These are phyloP conservation scores for Himantopus leucocephalus DNA, from an alignment of 2,113 vertebrate genomes.

Conservation along the genomic window DNA sequence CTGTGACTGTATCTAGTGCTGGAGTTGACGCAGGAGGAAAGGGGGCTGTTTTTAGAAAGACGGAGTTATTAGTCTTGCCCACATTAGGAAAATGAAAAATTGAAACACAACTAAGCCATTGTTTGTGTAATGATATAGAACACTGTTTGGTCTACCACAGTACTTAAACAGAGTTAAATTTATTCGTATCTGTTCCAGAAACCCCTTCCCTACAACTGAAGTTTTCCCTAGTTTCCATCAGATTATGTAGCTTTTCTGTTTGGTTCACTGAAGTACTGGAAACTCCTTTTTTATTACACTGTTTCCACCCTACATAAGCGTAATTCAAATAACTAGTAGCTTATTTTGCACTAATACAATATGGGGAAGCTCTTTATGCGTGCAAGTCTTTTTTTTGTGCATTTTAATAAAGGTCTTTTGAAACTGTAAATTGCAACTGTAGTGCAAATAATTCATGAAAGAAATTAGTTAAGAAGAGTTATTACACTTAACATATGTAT, in stretches of 20 bases:
- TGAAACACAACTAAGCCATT: not conserved
- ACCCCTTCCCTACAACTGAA: not conserved
- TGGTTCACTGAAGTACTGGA: not conserved
- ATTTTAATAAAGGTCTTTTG: not conserved
- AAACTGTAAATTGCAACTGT: not conserved
- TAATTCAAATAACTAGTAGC: not conserved
- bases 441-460: not conserved
- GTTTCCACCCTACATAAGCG: not conserved
- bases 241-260: not conserved
- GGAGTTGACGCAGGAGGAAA: not conserved
- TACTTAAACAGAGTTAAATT: not conserved
- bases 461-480: not conserved
- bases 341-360: not conserved
- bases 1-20: not conserved
- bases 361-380: not conserved
- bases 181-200: not conserved
- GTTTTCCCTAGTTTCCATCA: not conserved
- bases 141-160: not conserved
- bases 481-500: not conserved
- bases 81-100: not conserved
- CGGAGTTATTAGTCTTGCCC: not conserved
- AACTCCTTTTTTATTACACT: not conserved
- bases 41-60: not conserved
- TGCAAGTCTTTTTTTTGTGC: not conserved
- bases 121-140: not conserved